These are phyloP conservation scores for Riparia riparia DNA, from an alignment of 2,113 vertebrate genomes.

Conservation along the genomic window DNA sequence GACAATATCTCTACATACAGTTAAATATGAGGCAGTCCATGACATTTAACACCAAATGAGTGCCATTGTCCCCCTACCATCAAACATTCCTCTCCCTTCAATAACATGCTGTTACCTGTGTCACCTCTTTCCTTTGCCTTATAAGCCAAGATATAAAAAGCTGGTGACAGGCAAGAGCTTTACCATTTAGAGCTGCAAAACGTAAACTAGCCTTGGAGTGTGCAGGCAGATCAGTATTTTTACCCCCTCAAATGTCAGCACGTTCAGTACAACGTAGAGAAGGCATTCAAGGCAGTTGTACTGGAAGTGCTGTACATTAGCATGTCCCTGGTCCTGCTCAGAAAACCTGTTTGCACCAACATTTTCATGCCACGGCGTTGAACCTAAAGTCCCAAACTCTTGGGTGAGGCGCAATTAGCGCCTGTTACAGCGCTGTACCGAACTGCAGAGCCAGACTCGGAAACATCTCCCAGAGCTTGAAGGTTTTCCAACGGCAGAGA, in stretches of 20 bases:
- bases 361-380: neutral
- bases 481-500: conserved; percentile 19
- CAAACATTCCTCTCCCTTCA: neutral
- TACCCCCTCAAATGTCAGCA: neutral
- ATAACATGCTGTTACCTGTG: neutral
- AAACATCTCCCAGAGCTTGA: conserved; percentile 20
- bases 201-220: fast-evolving
- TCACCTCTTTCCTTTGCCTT: neutral
- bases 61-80: neutral
- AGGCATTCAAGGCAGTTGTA: neutral
- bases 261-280: fast-evolving
- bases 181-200: neutral
- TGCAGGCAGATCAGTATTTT: neutral
- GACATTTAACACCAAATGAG: neutral
- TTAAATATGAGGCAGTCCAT: neutral
- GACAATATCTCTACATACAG: neutral
- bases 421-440: neutral
- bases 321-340: neutral
- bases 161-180: neutral
- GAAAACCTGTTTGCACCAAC: neutral
- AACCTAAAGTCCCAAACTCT: neutral
- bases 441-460: fast-evolving
- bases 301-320: neutral
- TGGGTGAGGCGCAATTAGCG: neutral
- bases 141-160: neutral